A percentile compares a stretch with the other conserved stretches of the same genome.
These are phyloP conservation scores for Andrena praecox DNA, from an alignment of 2,888 invertebrate genomes.

Conservation along the genomic window DNA sequence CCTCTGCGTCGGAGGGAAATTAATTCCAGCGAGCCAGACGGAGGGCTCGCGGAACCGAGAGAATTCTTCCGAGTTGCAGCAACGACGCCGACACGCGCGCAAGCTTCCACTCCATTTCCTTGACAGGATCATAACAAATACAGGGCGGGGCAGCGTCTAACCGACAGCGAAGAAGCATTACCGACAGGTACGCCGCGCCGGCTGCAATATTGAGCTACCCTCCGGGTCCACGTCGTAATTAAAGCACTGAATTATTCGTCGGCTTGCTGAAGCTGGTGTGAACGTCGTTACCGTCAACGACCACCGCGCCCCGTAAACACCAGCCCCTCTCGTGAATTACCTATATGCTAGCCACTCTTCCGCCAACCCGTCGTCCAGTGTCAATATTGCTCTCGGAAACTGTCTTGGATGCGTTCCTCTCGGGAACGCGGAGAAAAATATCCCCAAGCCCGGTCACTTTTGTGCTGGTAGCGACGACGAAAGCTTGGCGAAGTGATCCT, in stretches of 20 bases:
- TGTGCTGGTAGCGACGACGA: not conserved
- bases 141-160: constrained; percentile 56
- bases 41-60: not conserved
- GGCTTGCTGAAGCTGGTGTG: constrained; percentile 77
- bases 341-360: constrained; percentile 61
- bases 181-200: constrained; percentile 56
- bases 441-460: not conserved
- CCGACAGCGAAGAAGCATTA: constrained; percentile 74
- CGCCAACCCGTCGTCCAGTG: constrained; percentile 32
- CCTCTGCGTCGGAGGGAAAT: not conserved
- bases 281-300: constrained; percentile 78
- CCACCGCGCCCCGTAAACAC: constrained; percentile 73
- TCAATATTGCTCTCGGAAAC: constrained; percentile 62
- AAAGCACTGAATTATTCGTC: constrained; percentile 82
- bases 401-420: constrained; percentile 5
- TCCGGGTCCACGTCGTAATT: constrained; percentile 77
- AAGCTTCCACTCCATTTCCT: constrained; percentile 44
- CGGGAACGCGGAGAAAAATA: constrained; percentile 29
- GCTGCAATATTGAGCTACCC: constrained; percentile 75
- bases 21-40: not conserved
- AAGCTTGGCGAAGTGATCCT: no score
- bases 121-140: constrained; percentile 66
- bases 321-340: constrained; percentile 72
- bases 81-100: not conserved
- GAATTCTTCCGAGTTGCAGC: not conserved